Base-by-base conservation (phyloP, 2,888 invertebrate genomes). In the Agonopterix heracliana region DNA sequence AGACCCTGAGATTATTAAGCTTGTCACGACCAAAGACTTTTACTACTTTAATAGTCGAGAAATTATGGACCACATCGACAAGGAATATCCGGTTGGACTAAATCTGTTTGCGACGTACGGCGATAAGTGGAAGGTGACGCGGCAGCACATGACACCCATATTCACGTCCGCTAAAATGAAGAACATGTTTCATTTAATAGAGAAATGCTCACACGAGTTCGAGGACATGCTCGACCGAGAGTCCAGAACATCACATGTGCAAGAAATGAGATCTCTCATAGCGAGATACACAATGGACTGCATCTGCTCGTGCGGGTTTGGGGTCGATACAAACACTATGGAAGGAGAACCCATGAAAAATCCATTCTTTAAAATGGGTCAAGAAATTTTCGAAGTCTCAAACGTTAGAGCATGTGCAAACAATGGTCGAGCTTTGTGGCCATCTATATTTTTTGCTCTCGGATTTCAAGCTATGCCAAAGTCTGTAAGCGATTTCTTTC, bases 71-170 rank as follows among this genome's bases (percentile, higher is more conserved):
- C 74, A 78, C 45, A 51, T 56, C 0, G 47, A 74, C 14, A 68
- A 54, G 4, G 84, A 84, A 54, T 26, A 26, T 26, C 35, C 57
- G 1, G 17, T 73, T 0, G 68, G 72, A 0, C 59, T 59, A 35
- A 77, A 69, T 38, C 52, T 83, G 1, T 81, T 83, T 52, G 67
- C 61, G 44, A 57, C 62, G 0, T 57, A 68, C 41, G 85, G 85
- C 0, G 78, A 82, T 53, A 53, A 58, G 2, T 84, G 85, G 84
- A 79, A 74, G 46, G 69, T 79, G 0, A 41, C 75, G 2, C 61
- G 85, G 0, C 82, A 82, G 54, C 80, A 81, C 48, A 49, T 78
- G 9, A 77, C 77, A 0, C 78, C 78, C 0, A 46, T 83, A 0
- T 85, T 83, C 55, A 71, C 84, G 0, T 70, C 78, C 0, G 60